Conservation (phyloP, 2,888 invertebrate species). For the Ellobium chinense region DNA sequence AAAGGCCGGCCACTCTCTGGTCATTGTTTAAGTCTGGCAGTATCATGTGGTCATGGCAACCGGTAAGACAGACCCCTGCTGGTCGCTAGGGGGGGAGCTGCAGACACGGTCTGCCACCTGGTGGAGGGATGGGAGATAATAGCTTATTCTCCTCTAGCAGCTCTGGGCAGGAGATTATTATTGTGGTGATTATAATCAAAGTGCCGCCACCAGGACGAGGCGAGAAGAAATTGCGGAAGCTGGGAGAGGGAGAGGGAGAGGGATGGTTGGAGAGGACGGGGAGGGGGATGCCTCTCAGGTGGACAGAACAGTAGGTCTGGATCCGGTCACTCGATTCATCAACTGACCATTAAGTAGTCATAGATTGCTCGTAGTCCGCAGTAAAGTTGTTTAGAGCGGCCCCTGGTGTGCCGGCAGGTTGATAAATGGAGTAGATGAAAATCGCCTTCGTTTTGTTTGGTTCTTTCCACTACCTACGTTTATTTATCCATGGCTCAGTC, state of each 20-base stretch:
- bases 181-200: background rate
- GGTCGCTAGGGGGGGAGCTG: background rate
- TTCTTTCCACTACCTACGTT: background rate
- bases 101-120: background rate
- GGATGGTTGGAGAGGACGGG: background rate
- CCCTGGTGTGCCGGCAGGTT: background rate
- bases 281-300: background rate
- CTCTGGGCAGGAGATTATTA: background rate
- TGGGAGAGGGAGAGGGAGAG: too few species aligned
- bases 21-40: constrained; percentile 17
- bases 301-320: background rate
- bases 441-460: background rate
- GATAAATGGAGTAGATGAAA: background rate
- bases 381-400: background rate
- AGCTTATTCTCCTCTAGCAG: background rate
- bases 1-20: background rate
- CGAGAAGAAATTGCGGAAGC: too few species aligned
- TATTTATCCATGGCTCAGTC: background rate
- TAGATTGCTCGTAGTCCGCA: background rate
- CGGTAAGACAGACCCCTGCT: background rate
- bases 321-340: background rate
- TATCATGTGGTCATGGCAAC: background rate
- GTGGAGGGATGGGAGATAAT: background rate
- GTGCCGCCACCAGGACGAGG: background rate
- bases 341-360: background rate